Base-by-base conservation (phyloP, 2,797 vertebrate species). In the Cyclopterus lumpus region DNA sequence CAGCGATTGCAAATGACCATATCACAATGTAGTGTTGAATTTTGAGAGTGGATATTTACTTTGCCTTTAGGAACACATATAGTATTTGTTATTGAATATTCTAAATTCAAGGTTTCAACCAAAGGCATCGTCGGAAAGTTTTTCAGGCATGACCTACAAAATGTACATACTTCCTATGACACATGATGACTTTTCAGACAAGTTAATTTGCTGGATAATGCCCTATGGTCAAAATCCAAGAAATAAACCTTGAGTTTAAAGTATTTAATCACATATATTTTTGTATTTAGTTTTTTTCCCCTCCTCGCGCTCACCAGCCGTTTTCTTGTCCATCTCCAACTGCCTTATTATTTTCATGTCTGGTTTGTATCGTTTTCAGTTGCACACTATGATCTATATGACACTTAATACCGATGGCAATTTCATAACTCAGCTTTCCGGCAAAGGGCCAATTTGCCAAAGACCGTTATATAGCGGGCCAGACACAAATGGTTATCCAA, bases 381-480 rank as follows among this genome's bases (percentile, higher is more conserved):
- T 90, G 65, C 48, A 75, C 80, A 74, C 59, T 72, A 62, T 79
- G 71, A 85, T 88, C 73, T 68, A 60, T 81, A 54, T 85, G 75
- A 89, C 79, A 85, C 77, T 85, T 88, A 67, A 71, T 88, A 79
- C 75, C 44, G 72, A 87, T 85, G 77, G 75, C 77, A 86, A 88
- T 90, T 90, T 84, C 38, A 84, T 82, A 79, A 79, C 79, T 84
- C 70, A 49, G 20, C 30, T 73, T 82, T 77, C 16, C 59, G 69
- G 48, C 73, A 64, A 62, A 58, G n/a, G 8, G 38, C 58, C 48
- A 59, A 36, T 79, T 86, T 68, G 22, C 62, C 55, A 36, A 53
- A 12, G 22, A 55, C 20, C 34, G 24, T 57, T 36, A 55, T n/a
- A 49, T 57, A 57, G 49, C 55, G 42, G 67, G 75, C 64, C 65